These are phyloP conservation scores for human (Homo sapiens) DNA, from an alignment of 2,113 vertebrate genomes.

Conservation along the genomic window DNA sequence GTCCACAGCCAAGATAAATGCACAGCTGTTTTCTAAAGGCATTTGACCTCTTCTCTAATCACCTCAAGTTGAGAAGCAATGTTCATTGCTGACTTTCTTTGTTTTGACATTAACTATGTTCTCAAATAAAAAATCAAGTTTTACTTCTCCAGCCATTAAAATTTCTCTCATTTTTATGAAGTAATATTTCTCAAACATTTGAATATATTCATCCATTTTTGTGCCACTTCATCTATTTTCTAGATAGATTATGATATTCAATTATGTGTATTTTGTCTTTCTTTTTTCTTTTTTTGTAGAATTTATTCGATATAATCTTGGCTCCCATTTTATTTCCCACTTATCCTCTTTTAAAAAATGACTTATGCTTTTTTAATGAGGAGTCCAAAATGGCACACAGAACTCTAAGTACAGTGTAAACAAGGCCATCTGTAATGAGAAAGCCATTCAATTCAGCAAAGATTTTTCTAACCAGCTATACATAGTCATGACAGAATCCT, in stretches of 20 bases:
- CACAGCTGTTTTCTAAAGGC: not conserved
- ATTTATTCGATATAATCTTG: not conserved
- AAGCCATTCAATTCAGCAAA: not conserved
- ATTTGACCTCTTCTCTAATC: not conserved
- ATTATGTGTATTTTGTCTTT: not conserved
- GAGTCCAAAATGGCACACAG: not conserved
- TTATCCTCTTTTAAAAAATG: not conserved
- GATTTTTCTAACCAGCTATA: not conserved
- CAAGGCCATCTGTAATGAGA: not conserved
- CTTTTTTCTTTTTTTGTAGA: not conserved
- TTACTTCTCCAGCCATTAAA: not conserved
- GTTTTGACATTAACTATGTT: not conserved
- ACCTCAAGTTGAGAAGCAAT: not conserved
- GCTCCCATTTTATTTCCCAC: not conserved
- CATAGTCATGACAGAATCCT: constrained; percentile 20
- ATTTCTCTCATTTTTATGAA: not conserved
- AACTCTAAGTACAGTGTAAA: constrained; percentile 7
- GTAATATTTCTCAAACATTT: not conserved
- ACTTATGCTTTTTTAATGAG: not conserved
- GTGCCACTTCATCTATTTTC: not conserved
- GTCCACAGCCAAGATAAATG: not conserved
- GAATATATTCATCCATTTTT: not conserved
- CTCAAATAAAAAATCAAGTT: not conserved
- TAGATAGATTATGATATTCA: not conserved
- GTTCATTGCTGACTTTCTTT: not conserved